A percentile compares a stretch with the other conserved stretches of the same genome.
phyloP scores from a whole-genome alignment of 2,113 vertebrate genomes.

The Ursus arctos region DNA sequence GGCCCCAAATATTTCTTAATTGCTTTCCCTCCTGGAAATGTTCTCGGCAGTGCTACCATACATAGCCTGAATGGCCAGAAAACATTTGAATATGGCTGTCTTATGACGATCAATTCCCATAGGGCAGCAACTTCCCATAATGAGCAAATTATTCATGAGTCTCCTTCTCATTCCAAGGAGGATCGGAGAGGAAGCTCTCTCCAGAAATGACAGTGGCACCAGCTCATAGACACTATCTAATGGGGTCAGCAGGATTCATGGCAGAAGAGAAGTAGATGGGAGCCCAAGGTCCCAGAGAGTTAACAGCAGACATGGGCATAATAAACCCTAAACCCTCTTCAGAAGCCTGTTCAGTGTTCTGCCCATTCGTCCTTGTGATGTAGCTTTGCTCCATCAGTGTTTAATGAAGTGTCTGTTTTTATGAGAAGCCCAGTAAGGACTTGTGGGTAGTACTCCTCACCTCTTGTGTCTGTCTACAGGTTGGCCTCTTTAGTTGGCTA shows the following conservation, averaged over 20 bases:
- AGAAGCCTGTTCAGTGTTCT: neutral
- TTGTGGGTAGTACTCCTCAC: neutral
- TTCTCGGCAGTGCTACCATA: neutral
- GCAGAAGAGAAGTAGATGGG: neutral
- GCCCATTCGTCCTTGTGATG: neutral
- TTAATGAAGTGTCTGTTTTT: neutral
- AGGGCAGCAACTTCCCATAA: neutral
- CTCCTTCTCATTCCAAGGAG: neutral
- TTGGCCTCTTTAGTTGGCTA: neutral
- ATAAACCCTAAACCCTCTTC: neutral
- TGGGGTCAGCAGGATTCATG: neutral
- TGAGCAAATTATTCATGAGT: neutral
- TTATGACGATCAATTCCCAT: neutral
- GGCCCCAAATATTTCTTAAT: slow-evolving; percentile 7
- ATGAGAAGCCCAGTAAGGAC: neutral
- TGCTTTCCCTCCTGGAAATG: slow-evolving; percentile 7
- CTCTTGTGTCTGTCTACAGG: neutral
- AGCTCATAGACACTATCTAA: neutral
- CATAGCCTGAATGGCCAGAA: neutral
- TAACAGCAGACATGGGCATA: neutral
- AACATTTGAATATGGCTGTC: neutral
- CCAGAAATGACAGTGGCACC: neutral
- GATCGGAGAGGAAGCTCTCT: neutral
- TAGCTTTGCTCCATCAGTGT: neutral
- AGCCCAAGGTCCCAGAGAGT: neutral